Percentiles rank a stretch among this genome's conserved stretches.
Evolutionary conservation across 1,140 invertebrate species (phyloP).

Genomic region (Aplysia californica): DNA sequence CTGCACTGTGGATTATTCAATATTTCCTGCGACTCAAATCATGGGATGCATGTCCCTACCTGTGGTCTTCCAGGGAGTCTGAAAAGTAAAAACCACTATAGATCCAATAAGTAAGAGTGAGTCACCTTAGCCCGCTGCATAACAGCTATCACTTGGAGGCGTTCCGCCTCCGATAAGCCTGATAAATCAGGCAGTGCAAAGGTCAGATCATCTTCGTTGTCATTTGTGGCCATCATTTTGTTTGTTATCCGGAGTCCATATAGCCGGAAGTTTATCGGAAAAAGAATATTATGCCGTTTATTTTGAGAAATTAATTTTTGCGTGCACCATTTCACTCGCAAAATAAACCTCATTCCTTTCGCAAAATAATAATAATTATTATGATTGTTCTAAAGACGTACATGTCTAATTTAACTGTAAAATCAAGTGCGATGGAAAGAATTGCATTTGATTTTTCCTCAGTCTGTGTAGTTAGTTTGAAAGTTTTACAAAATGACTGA

Average conservation of each 20-base stretch:
- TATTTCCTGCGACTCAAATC: background rate
- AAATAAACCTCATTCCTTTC: background rate
- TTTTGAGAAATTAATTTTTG: background rate
- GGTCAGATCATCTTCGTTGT: slow-evolving; percentile 40
- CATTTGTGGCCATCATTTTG: slow-evolving; percentile 34
- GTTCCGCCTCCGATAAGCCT: slow-evolving; percentile 55
- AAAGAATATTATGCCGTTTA: background rate
- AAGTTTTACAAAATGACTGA: too few species aligned
- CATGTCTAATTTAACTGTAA: too few species aligned
- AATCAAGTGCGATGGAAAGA: too few species aligned
- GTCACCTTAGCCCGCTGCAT: slow-evolving; percentile 58
- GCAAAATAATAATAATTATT: too few species aligned
- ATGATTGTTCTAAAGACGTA: too few species aligned
- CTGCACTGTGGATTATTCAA: background rate
- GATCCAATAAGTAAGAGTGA: background rate
- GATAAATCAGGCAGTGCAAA: slow-evolving; percentile 58
- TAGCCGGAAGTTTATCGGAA: background rate
- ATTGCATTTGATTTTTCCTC: too few species aligned
- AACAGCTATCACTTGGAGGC: slow-evolving; percentile 57
- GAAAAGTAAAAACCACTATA: background rate
- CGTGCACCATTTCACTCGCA: background rate
- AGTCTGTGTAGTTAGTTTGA: too few species aligned
- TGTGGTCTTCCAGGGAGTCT: background rate
- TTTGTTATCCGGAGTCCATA: background rate
- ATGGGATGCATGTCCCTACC: background rate